Base-by-base conservation (phyloP, 2,888 invertebrate species). In the Mesopsocus fuscifrons region DNA sequence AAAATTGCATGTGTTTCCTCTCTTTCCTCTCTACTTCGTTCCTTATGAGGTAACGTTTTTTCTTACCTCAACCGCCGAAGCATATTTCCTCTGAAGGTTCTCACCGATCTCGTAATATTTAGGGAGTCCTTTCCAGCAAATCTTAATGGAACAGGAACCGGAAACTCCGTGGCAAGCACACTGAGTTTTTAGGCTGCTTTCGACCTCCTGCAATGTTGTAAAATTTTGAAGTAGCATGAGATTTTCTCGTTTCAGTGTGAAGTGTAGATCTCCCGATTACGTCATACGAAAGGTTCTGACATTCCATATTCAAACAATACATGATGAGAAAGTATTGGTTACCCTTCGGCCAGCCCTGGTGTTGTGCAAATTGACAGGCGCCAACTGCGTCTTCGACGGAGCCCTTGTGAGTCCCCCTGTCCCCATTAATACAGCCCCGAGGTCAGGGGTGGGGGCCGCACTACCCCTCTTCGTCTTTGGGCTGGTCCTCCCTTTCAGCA, bases 101-200 rank as follows among this genome's bases (percentile, higher is more conserved):
- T 60, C 59, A 2, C 68, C 74, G 15, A 72, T 62, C 38, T 64
- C 60, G 2, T 60, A 57, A 45, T 73, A 64, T 33, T 56, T 54
- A 1, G 80, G 75, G 50, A 83, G 60, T 2, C 80, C 71, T 51
- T 74, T 70, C 82, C 83, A 84, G 57, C 83, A 84, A 32, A 82
- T 83, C 56, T 77, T 76, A 52, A 83, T 74, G 50, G 77, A 79
- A 59, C 83, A 83, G 41, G 83, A 81, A 1, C 82, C 82, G 11
- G 82, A 82, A 44, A 84, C 81, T 30, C 84, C 84, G 62, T 84
- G 83, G 53, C 84, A 84, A 55, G 83, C 83, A 66, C 84, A 84
- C 56, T 81, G 68, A 53, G 67, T 64, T 34, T 61, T 62, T 45
- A 74, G 55, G 49, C 71, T 72, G 48, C 68, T 64, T 34, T 65